These are phyloP conservation scores for Melangyna quadrimaculata DNA, from an alignment of 2,888 invertebrate species.

Conservation along the genomic window DNA sequence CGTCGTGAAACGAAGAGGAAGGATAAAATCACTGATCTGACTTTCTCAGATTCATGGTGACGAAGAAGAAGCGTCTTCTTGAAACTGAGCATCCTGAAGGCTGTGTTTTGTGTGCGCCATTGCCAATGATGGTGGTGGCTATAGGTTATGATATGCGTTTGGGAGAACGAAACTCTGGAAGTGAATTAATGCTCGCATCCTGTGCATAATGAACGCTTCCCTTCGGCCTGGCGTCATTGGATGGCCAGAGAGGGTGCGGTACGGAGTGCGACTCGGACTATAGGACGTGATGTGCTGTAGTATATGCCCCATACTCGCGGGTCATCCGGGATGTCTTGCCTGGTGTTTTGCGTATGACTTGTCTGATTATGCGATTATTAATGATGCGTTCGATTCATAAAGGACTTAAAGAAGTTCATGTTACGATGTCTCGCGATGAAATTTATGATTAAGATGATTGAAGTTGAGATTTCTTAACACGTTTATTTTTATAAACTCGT, in stretches of 20 bases:
- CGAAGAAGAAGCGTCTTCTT: slow-evolving; percentile 63
- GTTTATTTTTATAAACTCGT: too few relatives aligned
- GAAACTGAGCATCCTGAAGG: slow-evolving; percentile 38
- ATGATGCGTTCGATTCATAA: slow-evolving; percentile 72
- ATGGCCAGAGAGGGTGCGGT: background rate
- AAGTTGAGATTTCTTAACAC: slow-evolving; percentile 73
- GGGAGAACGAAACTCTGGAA: slow-evolving; percentile 54
- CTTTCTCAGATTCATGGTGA: slow-evolving; percentile 52
- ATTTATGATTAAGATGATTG: slow-evolving; percentile 74
- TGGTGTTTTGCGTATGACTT: slow-evolving; percentile 73
- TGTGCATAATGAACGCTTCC: slow-evolving; percentile 69
- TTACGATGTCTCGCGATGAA: slow-evolving; percentile 72
- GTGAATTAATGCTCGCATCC: slow-evolving; percentile 71
- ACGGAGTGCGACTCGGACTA: slow-evolving; percentile 20
- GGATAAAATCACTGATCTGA: slow-evolving; percentile 61
- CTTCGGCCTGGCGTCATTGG: slow-evolving; percentile 8
- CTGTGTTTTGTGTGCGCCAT: slow-evolving; percentile 35
- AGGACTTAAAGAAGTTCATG: slow-evolving; percentile 71
- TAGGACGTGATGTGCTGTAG: slow-evolving; percentile 42
- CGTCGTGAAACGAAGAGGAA: slow-evolving; percentile 10
- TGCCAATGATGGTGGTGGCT: slow-evolving; percentile 14
- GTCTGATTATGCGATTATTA: slow-evolving; percentile 75
- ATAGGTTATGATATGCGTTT: slow-evolving; percentile 37
- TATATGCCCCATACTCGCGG: slow-evolving; percentile 56
- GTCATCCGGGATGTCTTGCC: slow-evolving; percentile 64